These are phyloP conservation scores for Cebus imitator DNA, from an alignment of 2,113 vertebrate genomes.

Conservation along the genomic window DNA sequence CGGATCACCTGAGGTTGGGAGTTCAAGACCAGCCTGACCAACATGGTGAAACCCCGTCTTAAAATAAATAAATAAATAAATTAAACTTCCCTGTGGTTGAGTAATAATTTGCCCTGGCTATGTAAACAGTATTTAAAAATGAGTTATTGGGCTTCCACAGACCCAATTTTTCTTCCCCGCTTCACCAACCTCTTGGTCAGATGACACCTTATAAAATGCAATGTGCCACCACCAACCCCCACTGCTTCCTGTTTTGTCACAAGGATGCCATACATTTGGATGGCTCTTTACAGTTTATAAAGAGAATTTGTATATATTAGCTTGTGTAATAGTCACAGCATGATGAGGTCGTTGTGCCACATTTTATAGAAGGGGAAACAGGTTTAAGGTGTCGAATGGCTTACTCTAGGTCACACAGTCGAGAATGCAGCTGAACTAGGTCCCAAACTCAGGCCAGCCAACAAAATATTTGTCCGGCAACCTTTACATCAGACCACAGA, in stretches of 20 bases:
- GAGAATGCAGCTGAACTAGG: background rate
- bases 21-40: too few relatives aligned
- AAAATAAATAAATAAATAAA: too few relatives aligned
- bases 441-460: background rate
- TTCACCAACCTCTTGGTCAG: slow-evolving; percentile 20
- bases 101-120: slow-evolving; percentile 26
- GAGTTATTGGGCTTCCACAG: slow-evolving; percentile 44
- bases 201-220: slow-evolving; percentile 42
- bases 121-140: slow-evolving; percentile 53
- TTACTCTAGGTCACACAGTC: background rate
- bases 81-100: slow-evolving; percentile 27
- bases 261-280: background rate
- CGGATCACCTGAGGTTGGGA: too few relatives aligned
- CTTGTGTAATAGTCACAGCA: slow-evolving; percentile 27
- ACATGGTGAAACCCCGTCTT: too few relatives aligned
- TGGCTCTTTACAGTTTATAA: slow-evolving; percentile 16
- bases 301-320: slow-evolving; percentile 26
- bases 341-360: slow-evolving; percentile 33
- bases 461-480: background rate
- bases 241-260: slow-evolving; percentile 53
- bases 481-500: background rate
- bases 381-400: slow-evolving; percentile 17
- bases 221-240: background rate
- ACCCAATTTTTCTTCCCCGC: background rate
- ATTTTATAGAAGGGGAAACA: slow-evolving; percentile 45